phyloP scores from a whole-genome alignment of 2,113 vertebrate species.

The Anguilla japonica region DNA sequence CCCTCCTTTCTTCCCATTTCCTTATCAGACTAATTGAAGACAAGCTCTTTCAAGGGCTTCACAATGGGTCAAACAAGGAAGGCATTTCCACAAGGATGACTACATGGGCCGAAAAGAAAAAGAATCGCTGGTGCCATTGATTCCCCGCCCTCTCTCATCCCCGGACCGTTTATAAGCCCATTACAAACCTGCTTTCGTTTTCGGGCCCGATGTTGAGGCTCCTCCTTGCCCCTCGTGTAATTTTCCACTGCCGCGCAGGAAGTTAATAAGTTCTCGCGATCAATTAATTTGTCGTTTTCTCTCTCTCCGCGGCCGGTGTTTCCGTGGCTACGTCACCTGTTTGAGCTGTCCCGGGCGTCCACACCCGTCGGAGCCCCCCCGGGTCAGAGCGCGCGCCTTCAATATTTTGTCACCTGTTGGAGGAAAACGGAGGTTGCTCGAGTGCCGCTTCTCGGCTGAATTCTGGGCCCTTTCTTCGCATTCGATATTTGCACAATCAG shows the following conservation, averaged over 20 bases:
- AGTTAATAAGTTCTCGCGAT: constrained; percentile 29
- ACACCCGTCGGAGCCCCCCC: background rate
- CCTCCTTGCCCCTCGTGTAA: background rate
- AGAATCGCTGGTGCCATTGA: constrained; percentile 57
- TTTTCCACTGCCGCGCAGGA: constrained; percentile 21
- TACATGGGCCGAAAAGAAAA: constrained; percentile 55
- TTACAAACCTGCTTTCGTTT: constrained; percentile 33
- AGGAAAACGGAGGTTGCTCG: background rate
- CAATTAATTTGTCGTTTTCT: constrained; percentile 27
- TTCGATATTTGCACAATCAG: constrained; percentile 10
- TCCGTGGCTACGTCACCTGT: background rate
- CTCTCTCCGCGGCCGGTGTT: background rate
- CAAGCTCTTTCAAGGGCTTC: constrained; percentile 65
- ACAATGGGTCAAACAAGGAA: constrained; percentile 67
- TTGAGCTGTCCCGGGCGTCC: constrained; percentile 12
- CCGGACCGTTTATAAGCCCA: constrained; percentile 35
- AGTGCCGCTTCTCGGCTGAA: background rate
- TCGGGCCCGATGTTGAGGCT: constrained; percentile 1
- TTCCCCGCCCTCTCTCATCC: constrained; percentile 40
- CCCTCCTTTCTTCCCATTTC: constrained; percentile 40
- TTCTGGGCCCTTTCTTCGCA: background rate
- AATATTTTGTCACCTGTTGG: constrained; percentile 29
- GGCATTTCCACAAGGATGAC: constrained; percentile 53
- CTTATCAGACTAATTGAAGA: constrained; percentile 75
- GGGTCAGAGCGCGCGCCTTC: background rate